Percentiles rank a stretch among this genome's conserved stretches.
Conservation (phyloP, 2,797 vertebrate species). For the Esox masquinongy region DNA sequence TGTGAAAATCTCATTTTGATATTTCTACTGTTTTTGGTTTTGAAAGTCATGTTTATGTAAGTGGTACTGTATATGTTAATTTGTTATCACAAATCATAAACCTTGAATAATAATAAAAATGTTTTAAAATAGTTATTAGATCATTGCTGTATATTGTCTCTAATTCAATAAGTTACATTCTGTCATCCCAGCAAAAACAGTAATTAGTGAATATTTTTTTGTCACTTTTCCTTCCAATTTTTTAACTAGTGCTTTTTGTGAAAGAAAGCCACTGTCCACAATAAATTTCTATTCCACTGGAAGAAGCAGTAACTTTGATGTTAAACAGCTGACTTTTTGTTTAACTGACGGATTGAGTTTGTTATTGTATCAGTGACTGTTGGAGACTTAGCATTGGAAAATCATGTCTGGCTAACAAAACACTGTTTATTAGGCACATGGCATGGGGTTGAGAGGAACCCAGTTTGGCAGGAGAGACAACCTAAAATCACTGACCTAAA, state of each 20-base stretch:
- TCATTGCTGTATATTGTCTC: not conserved
- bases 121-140: not conserved
- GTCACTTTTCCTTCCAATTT: not conserved
- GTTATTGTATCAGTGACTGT: conserved; percentile 74
- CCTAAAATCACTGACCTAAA: conserved; percentile 67
- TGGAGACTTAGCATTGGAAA: conserved; percentile 66
- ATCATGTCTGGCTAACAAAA: conserved; percentile 65
- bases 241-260: not conserved
- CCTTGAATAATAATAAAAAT: not conserved
- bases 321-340: conserved; percentile 65
- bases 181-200: not conserved
- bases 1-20: not conserved
- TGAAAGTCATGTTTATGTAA: not conserved
- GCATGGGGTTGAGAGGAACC: conserved; percentile 55
- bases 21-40: not conserved
- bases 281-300: conserved; percentile 25
- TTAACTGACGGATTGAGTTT: conserved; percentile 59
- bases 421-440: conserved; percentile 68
- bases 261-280: conserved; percentile 40
- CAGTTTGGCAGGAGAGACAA: conserved; percentile 56
- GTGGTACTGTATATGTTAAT: not conserved
- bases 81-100: not conserved
- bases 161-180: not conserved
- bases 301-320: conserved; percentile 52
- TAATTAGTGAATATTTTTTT: not conserved